Percentiles rank a stretch among this genome's conserved stretches.
Conservation (phyloP, 92 coral and sea anemone species). For the Virgularia gustaviana region DNA sequence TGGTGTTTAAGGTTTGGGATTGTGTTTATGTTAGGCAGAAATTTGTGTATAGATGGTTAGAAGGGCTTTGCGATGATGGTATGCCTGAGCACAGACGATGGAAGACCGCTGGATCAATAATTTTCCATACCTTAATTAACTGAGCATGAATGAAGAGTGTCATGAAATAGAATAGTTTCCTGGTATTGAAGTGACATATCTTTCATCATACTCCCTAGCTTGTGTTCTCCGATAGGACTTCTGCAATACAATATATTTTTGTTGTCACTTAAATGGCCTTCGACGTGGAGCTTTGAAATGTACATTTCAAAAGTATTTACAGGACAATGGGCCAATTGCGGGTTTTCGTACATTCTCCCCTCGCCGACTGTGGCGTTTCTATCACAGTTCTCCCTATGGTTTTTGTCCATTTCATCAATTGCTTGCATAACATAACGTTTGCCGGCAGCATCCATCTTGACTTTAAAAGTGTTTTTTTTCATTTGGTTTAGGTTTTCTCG, state of each 20-base stretch:
- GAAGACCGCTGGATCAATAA: too few relatives aligned
- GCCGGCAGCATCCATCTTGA: background rate
- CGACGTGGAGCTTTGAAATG: background rate
- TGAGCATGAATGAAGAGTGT: too few relatives aligned
- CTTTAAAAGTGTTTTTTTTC: background rate
- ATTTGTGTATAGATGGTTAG: too few relatives aligned
- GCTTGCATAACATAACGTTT: constrained; percentile 3
- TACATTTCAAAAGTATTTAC: constrained; percentile 6
- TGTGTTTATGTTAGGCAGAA: too few relatives aligned
- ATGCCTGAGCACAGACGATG: too few relatives aligned
- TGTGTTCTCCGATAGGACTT: background rate
- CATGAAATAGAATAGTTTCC: too few relatives aligned
- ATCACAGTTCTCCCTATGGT: background rate
- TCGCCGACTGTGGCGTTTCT: constrained; percentile 9
- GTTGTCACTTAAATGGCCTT: background rate
- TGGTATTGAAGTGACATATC: background rate
- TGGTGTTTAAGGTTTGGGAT: too few relatives aligned
- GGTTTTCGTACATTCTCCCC: constrained; percentile 15
- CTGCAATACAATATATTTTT: background rate
- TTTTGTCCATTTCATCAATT: constrained; percentile 22
- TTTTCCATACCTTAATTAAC: too few relatives aligned
- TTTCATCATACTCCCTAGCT: background rate
- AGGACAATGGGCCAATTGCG: background rate
- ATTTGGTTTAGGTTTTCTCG: background rate
- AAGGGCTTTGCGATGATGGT: too few relatives aligned